phyloP scores from a whole-genome alignment of 2,113 vertebrate species.

The Aramus guarauna region DNA sequence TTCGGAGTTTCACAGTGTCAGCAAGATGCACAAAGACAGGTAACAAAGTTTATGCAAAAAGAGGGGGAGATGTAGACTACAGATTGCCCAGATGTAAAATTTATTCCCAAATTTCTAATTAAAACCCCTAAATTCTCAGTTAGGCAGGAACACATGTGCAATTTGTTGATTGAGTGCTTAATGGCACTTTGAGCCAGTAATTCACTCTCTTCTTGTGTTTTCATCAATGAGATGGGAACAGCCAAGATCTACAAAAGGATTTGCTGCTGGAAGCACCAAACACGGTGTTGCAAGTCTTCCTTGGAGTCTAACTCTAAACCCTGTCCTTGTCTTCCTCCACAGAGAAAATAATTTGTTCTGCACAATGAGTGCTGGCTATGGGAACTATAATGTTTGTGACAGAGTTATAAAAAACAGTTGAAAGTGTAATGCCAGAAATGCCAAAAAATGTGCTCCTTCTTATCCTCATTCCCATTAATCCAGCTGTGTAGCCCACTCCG shows the following conservation, averaged over 20 bases:
- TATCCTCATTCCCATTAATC: neutral
- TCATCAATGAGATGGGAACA: neutral
- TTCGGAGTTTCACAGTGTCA: neutral
- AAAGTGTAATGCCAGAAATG: neutral
- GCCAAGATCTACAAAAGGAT: neutral
- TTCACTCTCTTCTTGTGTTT: neutral
- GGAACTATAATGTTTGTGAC: neutral
- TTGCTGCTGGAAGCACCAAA: neutral
- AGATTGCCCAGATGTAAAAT: neutral
- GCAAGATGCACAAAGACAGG: neutral
- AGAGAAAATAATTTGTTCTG: neutral
- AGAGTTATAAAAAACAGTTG: neutral
- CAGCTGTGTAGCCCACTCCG: neutral
- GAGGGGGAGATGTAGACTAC: neutral
- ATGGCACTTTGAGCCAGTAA: neutral
- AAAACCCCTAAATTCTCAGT: neutral
- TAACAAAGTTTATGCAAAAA: neutral
- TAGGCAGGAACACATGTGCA: fast-evolving
- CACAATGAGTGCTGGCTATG: neutral
- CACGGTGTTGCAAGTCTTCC: neutral
- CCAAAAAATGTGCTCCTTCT: neutral
- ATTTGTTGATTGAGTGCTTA: neutral
- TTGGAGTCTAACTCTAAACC: neutral
- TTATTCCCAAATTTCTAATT: neutral
- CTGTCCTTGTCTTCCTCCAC: neutral